Conservation (phyloP, 2,888 invertebrate species). For the Blomia tropicalis region DNA sequence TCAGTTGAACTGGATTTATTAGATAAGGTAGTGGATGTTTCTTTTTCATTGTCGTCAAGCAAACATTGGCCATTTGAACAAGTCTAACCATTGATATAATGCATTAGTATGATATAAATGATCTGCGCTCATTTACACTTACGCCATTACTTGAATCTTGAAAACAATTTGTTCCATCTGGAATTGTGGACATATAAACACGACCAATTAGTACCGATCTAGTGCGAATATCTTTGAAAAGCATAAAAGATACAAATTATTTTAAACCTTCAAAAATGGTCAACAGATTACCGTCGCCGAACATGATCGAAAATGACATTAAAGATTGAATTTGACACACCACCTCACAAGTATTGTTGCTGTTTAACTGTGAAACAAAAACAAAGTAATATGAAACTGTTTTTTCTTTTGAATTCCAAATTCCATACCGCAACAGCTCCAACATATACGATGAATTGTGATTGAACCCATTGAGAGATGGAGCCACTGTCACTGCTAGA, state of each 20-base stretch:
- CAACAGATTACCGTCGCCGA: neutral
- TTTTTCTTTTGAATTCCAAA: no score
- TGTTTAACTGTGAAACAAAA: neutral
- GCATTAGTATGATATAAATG: neutral
- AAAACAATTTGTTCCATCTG: neutral
- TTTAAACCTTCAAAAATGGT: no score
- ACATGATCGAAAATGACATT: neutral
- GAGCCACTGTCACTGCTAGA: slow-evolving; percentile 1
- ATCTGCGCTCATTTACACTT: no score
- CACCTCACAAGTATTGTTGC: slow-evolving; percentile 7
- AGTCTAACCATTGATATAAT: neutral
- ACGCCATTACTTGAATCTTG: neutral
- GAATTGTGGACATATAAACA: neutral
- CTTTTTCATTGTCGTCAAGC: neutral
- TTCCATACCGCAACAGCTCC: slow-evolving; percentile 10
- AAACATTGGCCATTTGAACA: neutral
- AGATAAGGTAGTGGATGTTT: neutral
- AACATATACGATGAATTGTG: slow-evolving; percentile 2
- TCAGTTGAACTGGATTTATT: neutral
- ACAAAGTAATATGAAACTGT: neutral
- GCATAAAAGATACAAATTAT: no score
- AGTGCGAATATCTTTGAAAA: neutral
- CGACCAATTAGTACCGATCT: neutral
- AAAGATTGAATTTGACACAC: neutral
- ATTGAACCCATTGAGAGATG: slow-evolving; percentile 1